A percentile compares a stretch with the other conserved stretches of the same genome.
Conservation (phyloP, 2,113 vertebrate species). For the Rhynchomys soricoides region DNA sequence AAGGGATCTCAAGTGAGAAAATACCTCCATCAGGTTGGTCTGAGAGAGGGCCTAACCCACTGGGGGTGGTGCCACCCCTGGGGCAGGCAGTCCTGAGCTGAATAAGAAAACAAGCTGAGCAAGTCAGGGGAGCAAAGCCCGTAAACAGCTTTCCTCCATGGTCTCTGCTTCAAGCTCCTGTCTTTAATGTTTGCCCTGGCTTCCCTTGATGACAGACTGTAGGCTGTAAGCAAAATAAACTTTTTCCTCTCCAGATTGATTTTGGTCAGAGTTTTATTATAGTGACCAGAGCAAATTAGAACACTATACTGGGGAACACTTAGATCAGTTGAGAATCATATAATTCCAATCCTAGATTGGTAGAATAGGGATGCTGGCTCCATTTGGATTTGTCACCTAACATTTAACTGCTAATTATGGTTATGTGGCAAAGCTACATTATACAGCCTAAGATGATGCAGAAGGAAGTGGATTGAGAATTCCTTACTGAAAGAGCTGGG, state of each 20-base stretch:
- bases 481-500: background rate
- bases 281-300: background rate
- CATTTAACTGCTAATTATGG: background rate
- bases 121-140: background rate
- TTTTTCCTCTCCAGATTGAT: too few relatives aligned
- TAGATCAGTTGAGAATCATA: background rate
- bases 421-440: background rate
- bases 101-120: background rate
- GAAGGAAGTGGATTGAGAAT: background rate
- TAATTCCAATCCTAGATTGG: background rate
- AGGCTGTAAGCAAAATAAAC: background rate
- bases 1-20: background rate
- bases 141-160: background rate
- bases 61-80: background rate
- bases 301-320: background rate
- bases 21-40: background rate
- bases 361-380: background rate
- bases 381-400: background rate
- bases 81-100: background rate
- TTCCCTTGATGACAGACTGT: background rate
- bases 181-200: background rate
- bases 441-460: background rate
- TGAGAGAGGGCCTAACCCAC: background rate
- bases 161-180: background rate
- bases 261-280: background rate